Conservation (phyloP, 1,140 invertebrate species). For the Zaprionus africanus region DNA sequence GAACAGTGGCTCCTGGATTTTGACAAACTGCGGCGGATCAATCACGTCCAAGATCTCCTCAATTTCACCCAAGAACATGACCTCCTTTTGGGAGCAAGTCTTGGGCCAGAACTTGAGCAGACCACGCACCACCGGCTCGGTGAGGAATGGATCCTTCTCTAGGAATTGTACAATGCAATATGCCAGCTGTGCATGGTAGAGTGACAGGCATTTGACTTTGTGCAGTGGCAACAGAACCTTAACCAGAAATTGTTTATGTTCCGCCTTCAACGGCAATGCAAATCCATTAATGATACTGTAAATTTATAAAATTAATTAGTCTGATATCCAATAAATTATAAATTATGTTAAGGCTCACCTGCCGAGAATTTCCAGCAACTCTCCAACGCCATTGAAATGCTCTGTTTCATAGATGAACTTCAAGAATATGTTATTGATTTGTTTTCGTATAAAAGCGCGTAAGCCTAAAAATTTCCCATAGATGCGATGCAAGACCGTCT, state of each 20-base stretch:
- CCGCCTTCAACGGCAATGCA: constrained; percentile 97
- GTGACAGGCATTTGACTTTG: constrained; percentile 97
- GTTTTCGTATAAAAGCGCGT: constrained; percentile 99
- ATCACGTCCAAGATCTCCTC: constrained; percentile 99
- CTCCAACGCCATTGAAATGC: constrained; percentile 99
- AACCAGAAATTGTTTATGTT: constrained; percentile 99
- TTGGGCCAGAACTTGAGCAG: constrained; percentile 99
- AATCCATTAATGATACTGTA: constrained; percentile 99
- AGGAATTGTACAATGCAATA: constrained; percentile 99
- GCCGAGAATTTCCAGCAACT: constrained; percentile 99
- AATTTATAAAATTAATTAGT: constrained; percentile 36
- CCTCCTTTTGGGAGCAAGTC: constrained; percentile 99
- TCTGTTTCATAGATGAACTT: constrained; percentile 99
- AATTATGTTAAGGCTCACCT: constrained; percentile 85
- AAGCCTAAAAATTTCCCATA: constrained; percentile 99
- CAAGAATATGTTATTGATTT: constrained; percentile 99
- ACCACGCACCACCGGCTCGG: constrained; percentile 97
- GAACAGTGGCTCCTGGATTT: constrained; percentile 98
- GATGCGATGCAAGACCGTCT: constrained; percentile 99
- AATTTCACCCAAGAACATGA: constrained; percentile 99
- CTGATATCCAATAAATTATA: not conserved
- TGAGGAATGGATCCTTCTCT: constrained; percentile 98
- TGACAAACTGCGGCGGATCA: constrained; percentile 98
- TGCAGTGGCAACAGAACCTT: constrained; percentile 99
- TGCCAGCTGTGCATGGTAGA: constrained; percentile 98